Conservation (phyloP, 2,888 invertebrate genomes). For the Neria commutata region DNA sequence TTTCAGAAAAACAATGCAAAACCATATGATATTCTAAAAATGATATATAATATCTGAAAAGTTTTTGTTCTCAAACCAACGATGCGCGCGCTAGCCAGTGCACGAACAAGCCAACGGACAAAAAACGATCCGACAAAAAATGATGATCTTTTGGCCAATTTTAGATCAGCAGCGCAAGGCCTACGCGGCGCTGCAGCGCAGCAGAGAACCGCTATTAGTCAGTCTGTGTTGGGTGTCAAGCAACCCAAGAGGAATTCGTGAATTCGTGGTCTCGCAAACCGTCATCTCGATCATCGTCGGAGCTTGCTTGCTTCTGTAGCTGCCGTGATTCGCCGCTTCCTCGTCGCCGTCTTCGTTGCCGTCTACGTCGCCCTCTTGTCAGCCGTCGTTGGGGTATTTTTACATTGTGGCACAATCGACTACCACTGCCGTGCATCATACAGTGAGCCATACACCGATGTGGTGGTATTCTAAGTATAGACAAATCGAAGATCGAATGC, state of each 20-base stretch:
- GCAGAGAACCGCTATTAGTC: conserved; percentile 2
- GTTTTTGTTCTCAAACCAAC: not conserved
- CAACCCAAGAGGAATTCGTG: not conserved
- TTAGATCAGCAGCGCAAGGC: conserved; percentile 38
- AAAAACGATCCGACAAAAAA: conserved; percentile 28
- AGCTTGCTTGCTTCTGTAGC: too few relatives aligned
- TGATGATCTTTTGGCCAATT: conserved; percentile 42
- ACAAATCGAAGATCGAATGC: conserved; percentile 29
- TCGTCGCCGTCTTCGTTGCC: too few relatives aligned
- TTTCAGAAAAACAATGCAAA: too few relatives aligned
- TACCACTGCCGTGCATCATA: not conserved
- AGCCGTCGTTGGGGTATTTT: conserved; percentile 19
- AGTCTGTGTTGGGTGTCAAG: not conserved
- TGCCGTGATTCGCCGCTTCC: too few relatives aligned
- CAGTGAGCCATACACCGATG: too few relatives aligned
- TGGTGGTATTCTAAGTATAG: conserved; percentile 45
- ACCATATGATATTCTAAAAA: too few relatives aligned
- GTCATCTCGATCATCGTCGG: not conserved
- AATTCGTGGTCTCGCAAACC: not conserved
- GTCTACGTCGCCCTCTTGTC: too few relatives aligned
- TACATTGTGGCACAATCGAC: not conserved
- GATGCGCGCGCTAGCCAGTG: too few relatives aligned
- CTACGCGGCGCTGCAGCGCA: not conserved
- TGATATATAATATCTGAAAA: not conserved
- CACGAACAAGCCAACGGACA: conserved; percentile 12